phyloP scores from a whole-genome alignment of 2,888 invertebrate species.

The Adineta ricciae region DNA sequence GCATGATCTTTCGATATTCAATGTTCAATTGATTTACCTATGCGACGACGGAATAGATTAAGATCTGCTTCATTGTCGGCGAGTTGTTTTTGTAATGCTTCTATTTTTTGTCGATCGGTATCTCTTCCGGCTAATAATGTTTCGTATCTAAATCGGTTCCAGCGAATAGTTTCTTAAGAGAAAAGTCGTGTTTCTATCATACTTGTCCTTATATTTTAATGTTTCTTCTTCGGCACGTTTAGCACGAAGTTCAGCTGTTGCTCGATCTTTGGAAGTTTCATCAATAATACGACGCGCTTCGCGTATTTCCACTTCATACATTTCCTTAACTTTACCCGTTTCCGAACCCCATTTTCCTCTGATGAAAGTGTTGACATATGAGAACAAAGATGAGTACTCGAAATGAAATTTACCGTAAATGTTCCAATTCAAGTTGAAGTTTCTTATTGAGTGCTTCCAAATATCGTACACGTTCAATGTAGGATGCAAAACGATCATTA shows the following conservation, averaged over 20 bases:
- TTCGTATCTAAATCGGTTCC: background rate
- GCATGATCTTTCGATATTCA: no score
- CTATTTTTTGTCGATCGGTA: slow-evolving; percentile 40
- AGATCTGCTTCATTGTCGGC: slow-evolving; percentile 43
- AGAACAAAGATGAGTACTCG: no score
- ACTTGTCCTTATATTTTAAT: slow-evolving; percentile 12
- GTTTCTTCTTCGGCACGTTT: slow-evolving; percentile 27
- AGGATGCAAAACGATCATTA: slow-evolving; percentile 53
- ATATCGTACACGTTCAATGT: slow-evolving; percentile 51
- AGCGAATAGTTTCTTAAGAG: no score
- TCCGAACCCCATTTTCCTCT: slow-evolving; percentile 43
- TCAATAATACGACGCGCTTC: slow-evolving; percentile 53
- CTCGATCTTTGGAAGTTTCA: slow-evolving; percentile 48
- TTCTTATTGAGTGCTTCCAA: slow-evolving; percentile 50
- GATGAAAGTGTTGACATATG: background rate
- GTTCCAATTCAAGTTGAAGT: slow-evolving; percentile 44
- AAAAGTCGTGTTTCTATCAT: no score
- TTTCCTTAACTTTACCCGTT: slow-evolving; percentile 47
- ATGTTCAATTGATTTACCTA: slow-evolving; percentile 34
- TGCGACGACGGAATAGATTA: slow-evolving; percentile 42
- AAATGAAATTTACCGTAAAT: slow-evolving; percentile 38
- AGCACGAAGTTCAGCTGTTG: slow-evolving; percentile 12
- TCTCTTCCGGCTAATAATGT: slow-evolving; percentile 20
- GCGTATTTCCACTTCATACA: slow-evolving; percentile 52
- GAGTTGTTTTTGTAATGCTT: slow-evolving; percentile 40